Evolutionary conservation across 2,888 invertebrate genomes (phyloP), one percentile per base, ranked within the genome.

Genomic region (Conomelus anceps): DNA sequence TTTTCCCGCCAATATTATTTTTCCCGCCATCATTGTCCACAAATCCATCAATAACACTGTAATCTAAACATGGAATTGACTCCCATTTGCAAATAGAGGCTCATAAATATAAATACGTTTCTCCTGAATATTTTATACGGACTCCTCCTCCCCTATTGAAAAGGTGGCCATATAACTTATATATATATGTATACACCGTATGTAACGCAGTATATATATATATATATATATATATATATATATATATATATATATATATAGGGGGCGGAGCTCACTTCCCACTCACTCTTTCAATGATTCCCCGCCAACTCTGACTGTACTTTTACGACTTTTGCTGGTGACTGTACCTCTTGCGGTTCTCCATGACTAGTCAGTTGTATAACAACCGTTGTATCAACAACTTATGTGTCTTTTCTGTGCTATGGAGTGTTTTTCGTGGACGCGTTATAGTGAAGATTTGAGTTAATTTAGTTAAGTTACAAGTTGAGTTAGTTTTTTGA

Each of bases 231-330:
- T 87, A 87, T 87, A 87, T 23, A 23, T 23, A 87, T 87, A n/a
- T 22, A 84, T 13, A 22, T 9, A 4, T 84, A 4, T 22, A 4
- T 7, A 22, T 13, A 85, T n/a, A 23, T 13, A 85, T 11, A 9
- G 22, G 1, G 85, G 23, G 22, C 7, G 86, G 17, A 26, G n/a
- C n/a, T n/a, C n/a, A n/a, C n/a, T n/a, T n/a, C n/a, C n/a, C n/a
- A n/a, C 17, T 4, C 11, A 1, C 4, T n/a, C 3, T 29, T 24
- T 20, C 87, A n/a, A n/a, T 63, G 7, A 85, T 22, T 20, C 4
- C 24, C 86, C 86, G n/a, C 86, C 87, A 29, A 88, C 89, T 89
- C 90, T 89, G 34, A 89, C 29, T 17, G 23, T 20, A 88, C n/a
- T 89, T 41, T 22, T 63, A n/a, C 63, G 13, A 63, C n/a, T 63